Percentiles rank a stretch among this genome's conserved stretches.
phyloP scores from a whole-genome alignment of 2,888 invertebrate species.

The Rhyacophila evoluta region DNA sequence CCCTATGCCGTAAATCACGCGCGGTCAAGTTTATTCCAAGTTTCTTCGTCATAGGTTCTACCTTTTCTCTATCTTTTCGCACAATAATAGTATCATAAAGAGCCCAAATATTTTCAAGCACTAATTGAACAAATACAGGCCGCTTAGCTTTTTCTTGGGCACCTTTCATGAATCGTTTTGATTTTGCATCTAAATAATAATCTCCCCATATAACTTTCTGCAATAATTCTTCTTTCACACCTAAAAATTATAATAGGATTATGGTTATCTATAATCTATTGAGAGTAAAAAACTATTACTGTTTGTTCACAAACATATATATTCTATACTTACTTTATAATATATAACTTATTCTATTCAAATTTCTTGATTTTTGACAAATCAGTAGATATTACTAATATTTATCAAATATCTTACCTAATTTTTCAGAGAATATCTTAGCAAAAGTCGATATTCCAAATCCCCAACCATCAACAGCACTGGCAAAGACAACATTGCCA shows the following conservation, averaged over 20 bases:
- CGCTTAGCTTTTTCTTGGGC: conserved; percentile 94
- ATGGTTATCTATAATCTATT: not conserved
- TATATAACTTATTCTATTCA: no score
- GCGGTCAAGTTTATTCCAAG: conserved; percentile 81
- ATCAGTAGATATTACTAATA: no score
- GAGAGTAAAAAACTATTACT: not conserved
- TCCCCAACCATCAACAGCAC: conserved; percentile 95
- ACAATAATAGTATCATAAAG: conserved; percentile 87
- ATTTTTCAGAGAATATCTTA: conserved; percentile 78
- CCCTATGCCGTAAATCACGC: conserved; percentile 83
- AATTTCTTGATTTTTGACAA: no score
- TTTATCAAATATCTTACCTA: conserved; percentile 66
- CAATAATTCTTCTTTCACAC: conserved; percentile 79
- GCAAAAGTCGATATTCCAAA: conserved; percentile 86
- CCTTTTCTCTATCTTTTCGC: conserved; percentile 80
- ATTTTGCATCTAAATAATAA: conserved; percentile 87
- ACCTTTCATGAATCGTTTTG: conserved; percentile 85
- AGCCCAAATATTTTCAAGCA: conserved; percentile 91
- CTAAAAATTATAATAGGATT: conserved; percentile 58
- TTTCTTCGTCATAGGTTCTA: conserved; percentile 78
- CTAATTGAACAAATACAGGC: conserved; percentile 91
- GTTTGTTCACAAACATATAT: not conserved
- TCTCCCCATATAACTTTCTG: conserved; percentile 94
- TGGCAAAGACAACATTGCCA: conserved; percentile 97
- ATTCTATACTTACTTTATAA: no score